Conservation (phyloP, 1,140 invertebrate species). For the Cataglyphis hispanica region DNA sequence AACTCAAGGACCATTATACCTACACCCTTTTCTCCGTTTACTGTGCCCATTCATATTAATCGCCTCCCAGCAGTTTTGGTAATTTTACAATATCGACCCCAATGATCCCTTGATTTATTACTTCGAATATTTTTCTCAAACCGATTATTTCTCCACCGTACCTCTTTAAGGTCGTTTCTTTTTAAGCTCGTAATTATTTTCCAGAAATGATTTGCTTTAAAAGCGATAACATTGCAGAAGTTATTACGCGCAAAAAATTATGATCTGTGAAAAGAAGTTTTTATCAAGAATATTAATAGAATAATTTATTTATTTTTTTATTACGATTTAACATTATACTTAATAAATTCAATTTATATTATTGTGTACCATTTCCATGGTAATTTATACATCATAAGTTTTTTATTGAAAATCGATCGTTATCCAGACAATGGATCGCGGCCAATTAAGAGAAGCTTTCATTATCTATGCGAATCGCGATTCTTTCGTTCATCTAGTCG, state of each 20-base stretch:
- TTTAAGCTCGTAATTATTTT: slow-evolving; percentile 31
- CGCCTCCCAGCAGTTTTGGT: slow-evolving; percentile 51
- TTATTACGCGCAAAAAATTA: not conserved
- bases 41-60: slow-evolving; percentile 59
- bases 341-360: not conserved
- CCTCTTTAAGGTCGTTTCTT: not conserved
- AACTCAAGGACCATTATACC: slow-evolving; percentile 50
- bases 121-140: not conserved
- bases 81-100: slow-evolving; percentile 44
- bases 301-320: not conserved
- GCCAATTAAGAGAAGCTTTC: slow-evolving; percentile 59
- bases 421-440: not conserved
- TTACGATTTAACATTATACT: not conserved
- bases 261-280: not conserved
- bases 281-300: not conserved
- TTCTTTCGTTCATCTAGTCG: slow-evolving; percentile 36
- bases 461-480: slow-evolving; percentile 31
- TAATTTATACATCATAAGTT: not conserved
- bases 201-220: not conserved
- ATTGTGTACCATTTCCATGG: not conserved
- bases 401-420: slow-evolving; percentile 21
- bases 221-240: not conserved
- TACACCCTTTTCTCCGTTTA: slow-evolving; percentile 55
- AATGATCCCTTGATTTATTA: slow-evolving; percentile 25
- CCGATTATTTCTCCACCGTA: not conserved